phyloP scores from a whole-genome alignment of 2,113 vertebrate species.

The Rhinopomastus cyanomelas region DNA sequence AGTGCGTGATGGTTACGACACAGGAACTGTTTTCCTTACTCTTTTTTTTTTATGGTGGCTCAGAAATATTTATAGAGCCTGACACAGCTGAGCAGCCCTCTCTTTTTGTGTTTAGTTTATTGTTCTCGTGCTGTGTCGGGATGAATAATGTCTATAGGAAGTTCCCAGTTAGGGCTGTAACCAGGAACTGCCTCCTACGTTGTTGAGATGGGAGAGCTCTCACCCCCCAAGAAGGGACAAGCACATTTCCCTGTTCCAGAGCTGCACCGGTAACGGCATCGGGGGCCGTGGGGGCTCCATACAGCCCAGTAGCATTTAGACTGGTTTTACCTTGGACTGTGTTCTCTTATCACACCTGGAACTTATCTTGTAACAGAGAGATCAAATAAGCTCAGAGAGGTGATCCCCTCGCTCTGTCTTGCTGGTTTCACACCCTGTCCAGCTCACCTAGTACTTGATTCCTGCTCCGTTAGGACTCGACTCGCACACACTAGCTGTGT shows the following conservation, averaged over 20 bases:
- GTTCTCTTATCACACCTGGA: background rate
- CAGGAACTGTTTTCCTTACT: background rate
- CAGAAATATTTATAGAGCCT: conserved; percentile 37
- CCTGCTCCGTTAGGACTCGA: too few species aligned
- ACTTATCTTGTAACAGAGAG: conserved; percentile 46
- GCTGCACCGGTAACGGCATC: background rate
- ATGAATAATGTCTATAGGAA: conserved; percentile 37
- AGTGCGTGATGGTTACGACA: background rate
- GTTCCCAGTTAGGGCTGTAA: background rate
- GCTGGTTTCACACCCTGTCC: background rate
- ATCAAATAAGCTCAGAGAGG: background rate
- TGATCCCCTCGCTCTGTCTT: background rate
- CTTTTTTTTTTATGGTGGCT: background rate
- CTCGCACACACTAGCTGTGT: too few species aligned
- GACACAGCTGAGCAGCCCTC: background rate
- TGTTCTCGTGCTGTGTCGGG: background rate
- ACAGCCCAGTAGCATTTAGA: background rate
- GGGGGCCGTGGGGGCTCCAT: background rate
- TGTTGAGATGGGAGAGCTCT: background rate
- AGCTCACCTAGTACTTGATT: background rate
- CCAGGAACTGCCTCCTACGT: background rate
- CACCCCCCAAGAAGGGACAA: background rate
- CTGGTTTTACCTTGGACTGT: background rate
- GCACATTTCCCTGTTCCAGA: background rate
- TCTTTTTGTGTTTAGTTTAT: background rate